phyloP scores from a whole-genome alignment of 1,140 invertebrate genomes.

The Caenorhabditis inopinata region DNA sequence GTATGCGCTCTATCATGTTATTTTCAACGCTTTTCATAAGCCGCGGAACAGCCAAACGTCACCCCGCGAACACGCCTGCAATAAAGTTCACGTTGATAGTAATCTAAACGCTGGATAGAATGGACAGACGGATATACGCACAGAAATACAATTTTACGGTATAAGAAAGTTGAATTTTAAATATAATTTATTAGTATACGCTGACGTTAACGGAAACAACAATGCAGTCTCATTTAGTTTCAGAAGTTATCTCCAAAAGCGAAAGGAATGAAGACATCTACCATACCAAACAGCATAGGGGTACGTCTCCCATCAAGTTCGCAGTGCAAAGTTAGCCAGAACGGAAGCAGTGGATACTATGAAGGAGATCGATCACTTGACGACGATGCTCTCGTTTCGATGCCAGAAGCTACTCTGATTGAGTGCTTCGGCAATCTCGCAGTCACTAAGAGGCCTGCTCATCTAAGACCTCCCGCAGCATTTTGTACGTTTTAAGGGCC shows the following conservation, averaged over 20 bases:
- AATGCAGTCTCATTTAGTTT: not conserved
- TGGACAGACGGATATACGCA: no score
- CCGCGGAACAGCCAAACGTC: no score
- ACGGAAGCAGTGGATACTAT: conserved; percentile 23
- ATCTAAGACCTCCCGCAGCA: conserved; percentile 17
- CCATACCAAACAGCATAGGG: not conserved
- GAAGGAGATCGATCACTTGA: not conserved
- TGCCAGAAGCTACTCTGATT: not conserved
- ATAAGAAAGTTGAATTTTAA: no score
- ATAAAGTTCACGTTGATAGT: no score
- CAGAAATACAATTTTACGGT: no score
- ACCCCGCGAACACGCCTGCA: no score
- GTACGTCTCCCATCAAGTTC: not conserved
- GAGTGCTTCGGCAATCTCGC: conserved; percentile 9
- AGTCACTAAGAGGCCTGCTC: not conserved
- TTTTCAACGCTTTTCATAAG: no score
- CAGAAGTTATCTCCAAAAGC: conserved; percentile 15
- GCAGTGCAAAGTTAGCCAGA: not conserved
- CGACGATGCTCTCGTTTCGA: conserved; percentile 18
- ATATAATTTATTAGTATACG: no score
- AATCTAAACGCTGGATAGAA: no score
- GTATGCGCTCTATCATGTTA: no score
- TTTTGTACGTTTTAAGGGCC: conserved; percentile 37
- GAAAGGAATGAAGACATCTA: conserved; percentile 11
- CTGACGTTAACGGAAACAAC: no score